Evolutionary conservation across 1,140 invertebrate genomes (phyloP), one percentile per base, ranked within the genome.

Genomic region (Euwallacea fornicatus): DNA sequence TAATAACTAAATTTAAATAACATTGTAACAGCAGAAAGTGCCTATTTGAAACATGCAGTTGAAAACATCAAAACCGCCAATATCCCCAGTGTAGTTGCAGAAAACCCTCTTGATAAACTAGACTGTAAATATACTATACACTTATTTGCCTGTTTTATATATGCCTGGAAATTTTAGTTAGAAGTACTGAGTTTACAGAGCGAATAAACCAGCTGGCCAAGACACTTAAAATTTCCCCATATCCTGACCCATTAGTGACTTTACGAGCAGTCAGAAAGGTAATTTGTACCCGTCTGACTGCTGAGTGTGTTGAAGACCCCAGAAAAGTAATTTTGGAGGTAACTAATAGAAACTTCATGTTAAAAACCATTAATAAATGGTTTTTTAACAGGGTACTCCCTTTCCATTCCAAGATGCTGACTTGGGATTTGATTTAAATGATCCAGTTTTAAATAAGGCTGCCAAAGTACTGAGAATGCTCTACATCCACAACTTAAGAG

Each of bases 401-500:
- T 91, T 88, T 78, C 85, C 88, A 8, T 88, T 86, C 77, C 85
- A 90, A 50, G 88, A 93, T 73, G 83, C 85, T 54, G 84, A 87
- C 72, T 77, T 92, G 62, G 90, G 90, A 56, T 89, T 90, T 82
- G 86, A 92, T 66, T 84, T 87, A 58, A 85, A 86, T 60, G 91
- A 94, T 82, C 83, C 85, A 56, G 86, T 88, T 16, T 79, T 93
- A 42, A 92, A 93, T 74, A 88, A 92, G 78, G 93, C 93, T 10
- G 90, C 90, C 6, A 90, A 90, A 82, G 88, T 97, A 50, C 83
- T 98, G 33, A 87, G 93, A 47, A 85, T 98, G 13, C 81, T 98
- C 4, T 97, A 97, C 81, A 92, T 98, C 74, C 91, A 95, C 77
- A 94, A 98, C 81, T 82, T 98, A 7, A 85, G 96, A 74, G 87